A percentile compares a stretch with the other conserved stretches of the same genome.
Conservation (phyloP, 2,888 invertebrate species). For the Lepidochrysops patricia region DNA sequence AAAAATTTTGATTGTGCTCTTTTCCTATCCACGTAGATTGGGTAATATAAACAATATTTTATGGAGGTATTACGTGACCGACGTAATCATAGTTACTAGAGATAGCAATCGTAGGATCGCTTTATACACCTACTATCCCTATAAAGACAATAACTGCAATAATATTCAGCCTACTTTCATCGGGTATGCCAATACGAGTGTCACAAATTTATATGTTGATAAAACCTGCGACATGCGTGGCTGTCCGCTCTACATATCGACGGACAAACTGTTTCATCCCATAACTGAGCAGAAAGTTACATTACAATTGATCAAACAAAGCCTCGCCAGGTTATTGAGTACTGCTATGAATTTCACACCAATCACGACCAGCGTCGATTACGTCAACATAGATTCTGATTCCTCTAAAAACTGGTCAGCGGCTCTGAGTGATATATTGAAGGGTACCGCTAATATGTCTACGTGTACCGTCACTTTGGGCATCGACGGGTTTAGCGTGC, state of each 20-base stretch:
- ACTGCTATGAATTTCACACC: conserved; percentile 51
- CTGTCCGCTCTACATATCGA: conserved; percentile 52
- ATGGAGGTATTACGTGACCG: conserved; percentile 43
- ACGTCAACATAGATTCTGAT: conserved; percentile 47
- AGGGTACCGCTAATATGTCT: conserved; percentile 46
- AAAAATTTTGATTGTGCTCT: conserved; percentile 40
- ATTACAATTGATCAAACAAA: conserved; percentile 43
- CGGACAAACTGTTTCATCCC: conserved; percentile 45
- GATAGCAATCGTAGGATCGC: conserved; percentile 30
- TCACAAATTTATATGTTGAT: conserved; percentile 36
- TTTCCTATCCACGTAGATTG: conserved; percentile 34
- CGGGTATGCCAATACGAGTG: conserved; percentile 32
- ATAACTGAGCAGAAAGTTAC: conserved; percentile 41
- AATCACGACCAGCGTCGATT: conserved; percentile 41
- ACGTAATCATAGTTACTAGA: conserved; percentile 37
- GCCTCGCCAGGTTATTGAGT: conserved; percentile 39
- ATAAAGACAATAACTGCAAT: conserved; percentile 42
- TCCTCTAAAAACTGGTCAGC: conserved; percentile 49
- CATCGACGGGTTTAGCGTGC: conserved; percentile 38
- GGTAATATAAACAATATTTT: conserved; percentile 38
- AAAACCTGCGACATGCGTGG: conserved; percentile 50
- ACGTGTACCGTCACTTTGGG: conserved; percentile 47
- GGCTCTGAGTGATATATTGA: conserved; percentile 47
- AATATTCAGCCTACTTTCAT: conserved; percentile 40
- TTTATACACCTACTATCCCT: conserved; percentile 46